These are phyloP conservation scores for Danionella dracula DNA, from an alignment of 2,797 vertebrate species.

Conservation along the genomic window DNA sequence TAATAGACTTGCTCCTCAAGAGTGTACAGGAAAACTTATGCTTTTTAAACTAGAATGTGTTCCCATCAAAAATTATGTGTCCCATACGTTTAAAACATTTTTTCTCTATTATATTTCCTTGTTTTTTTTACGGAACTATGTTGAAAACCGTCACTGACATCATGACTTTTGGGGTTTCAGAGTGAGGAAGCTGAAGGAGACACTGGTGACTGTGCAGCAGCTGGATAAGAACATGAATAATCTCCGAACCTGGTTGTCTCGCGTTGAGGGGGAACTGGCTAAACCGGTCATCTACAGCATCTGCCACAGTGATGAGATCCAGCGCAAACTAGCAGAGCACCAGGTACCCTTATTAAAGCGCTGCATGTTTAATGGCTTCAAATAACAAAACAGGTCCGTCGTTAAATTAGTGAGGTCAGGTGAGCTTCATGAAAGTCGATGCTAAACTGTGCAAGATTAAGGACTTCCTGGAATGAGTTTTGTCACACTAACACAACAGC, in stretches of 20 bases:
- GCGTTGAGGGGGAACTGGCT: constrained; percentile 86
- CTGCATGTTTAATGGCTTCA: neutral
- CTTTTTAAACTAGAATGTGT: neutral
- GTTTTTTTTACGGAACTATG: too few relatives aligned
- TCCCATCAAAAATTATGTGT: too few relatives aligned
- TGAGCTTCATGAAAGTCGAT: too few relatives aligned
- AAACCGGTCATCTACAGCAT: constrained; percentile 83
- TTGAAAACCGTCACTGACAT: neutral
- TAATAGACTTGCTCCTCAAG: neutral
- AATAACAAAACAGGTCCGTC: too few relatives aligned
- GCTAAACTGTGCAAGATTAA: too few relatives aligned
- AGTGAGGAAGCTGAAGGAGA: constrained; percentile 96
- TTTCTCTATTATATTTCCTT: too few relatives aligned
- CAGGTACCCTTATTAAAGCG: constrained; percentile 71
- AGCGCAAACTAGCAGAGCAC: constrained; percentile 88
- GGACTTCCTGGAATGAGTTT: too few relatives aligned
- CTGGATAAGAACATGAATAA: constrained; percentile 95
- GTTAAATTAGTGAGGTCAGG: too few relatives aligned
- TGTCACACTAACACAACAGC: too few relatives aligned
- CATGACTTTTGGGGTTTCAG: constrained; percentile 58
- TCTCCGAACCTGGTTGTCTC: constrained; percentile 87
- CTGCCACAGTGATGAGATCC: constrained; percentile 89
- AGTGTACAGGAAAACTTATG: neutral
- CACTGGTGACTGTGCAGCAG: constrained; percentile 86
- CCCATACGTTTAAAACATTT: too few relatives aligned